Conservation (phyloP, 1,140 invertebrate genomes). For the Drosophila willistoni region DNA sequence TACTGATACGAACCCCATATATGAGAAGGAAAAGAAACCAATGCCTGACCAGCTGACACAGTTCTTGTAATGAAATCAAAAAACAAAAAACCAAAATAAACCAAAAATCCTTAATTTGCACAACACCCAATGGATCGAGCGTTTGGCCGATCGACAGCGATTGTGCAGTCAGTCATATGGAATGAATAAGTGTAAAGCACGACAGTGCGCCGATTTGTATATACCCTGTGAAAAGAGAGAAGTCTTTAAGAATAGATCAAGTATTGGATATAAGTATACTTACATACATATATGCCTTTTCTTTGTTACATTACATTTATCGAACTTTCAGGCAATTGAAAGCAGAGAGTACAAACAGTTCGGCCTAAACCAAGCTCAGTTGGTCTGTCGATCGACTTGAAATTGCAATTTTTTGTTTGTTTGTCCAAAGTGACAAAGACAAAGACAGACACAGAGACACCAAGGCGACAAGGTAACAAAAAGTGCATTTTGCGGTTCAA, state of each 20-base stretch:
- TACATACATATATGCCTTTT: too few species aligned
- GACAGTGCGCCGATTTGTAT: too few species aligned
- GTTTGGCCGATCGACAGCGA: slow-evolving; percentile 32
- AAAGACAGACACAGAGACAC: slow-evolving; percentile 3
- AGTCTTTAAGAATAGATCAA: too few species aligned
- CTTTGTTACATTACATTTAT: too few species aligned
- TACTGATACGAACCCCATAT: slow-evolving; percentile 28
- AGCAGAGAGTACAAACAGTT: slow-evolving; percentile 12
- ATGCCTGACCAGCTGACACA: slow-evolving; percentile 49
- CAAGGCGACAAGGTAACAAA: slow-evolving; percentile 15
- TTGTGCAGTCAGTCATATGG: slow-evolving; percentile 53
- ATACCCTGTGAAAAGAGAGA: too few species aligned
- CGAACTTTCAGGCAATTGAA: too few species aligned
- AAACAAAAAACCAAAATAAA: slow-evolving; percentile 14
- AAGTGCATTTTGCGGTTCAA: slow-evolving; percentile 23
- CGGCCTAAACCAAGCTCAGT: background rate
- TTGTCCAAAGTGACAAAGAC: slow-evolving; percentile 17
- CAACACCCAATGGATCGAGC: slow-evolving; percentile 22
- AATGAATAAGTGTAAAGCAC: slow-evolving; percentile 3
- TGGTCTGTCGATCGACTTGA: background rate
- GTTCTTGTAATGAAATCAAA: slow-evolving; percentile 32
- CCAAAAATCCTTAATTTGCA: slow-evolving; percentile 49
- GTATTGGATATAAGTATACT: too few species aligned
- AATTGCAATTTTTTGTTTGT: slow-evolving; percentile 9
- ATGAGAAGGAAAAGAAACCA: slow-evolving; percentile 18